Evolutionary conservation across 1,140 invertebrate genomes (phyloP).

Genomic region (Uloborus diversus): DNA sequence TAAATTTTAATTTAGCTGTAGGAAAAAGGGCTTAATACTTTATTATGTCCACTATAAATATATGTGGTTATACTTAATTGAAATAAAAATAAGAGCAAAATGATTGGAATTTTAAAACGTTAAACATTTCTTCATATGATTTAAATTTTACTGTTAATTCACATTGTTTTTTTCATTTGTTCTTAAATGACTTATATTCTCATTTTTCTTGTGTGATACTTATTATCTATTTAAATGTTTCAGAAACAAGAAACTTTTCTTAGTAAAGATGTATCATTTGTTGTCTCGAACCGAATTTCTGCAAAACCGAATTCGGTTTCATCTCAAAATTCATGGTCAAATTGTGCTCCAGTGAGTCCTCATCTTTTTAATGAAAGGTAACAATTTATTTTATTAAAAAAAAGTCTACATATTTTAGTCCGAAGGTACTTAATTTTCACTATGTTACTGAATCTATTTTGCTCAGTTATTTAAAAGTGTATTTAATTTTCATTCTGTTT

Average conservation of each 20-base stretch:
- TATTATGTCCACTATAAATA: neutral
- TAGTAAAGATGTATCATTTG: constrained; percentile 13
- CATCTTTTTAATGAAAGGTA: constrained; percentile 20
- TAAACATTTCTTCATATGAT: neutral
- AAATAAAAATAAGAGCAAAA: neutral
- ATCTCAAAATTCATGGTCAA: constrained; percentile 3
- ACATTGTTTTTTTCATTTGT: neutral
- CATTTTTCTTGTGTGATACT: neutral
- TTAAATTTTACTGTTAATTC: neutral
- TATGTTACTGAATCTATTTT: too few species aligned
- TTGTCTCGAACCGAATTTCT: constrained; percentile 5
- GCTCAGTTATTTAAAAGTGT: too few species aligned
- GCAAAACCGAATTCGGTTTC: neutral
- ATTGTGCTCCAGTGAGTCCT: neutral
- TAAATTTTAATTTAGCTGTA: too few species aligned
- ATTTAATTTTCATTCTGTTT: too few species aligned
- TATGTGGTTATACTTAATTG: neutral
- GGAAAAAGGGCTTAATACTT: neutral
- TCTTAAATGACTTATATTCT: too few species aligned
- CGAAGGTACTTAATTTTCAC: too few species aligned
- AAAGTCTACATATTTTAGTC: too few species aligned
- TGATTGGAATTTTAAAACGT: neutral
- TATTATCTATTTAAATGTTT: neutral
- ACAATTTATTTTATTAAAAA: neutral
- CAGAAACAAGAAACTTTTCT: constrained; percentile 12